Evolutionary conservation across 30 jellyfish, hydroid and myxozoan species (phyloP).

Genomic region (Morbakka virulenta): DNA sequence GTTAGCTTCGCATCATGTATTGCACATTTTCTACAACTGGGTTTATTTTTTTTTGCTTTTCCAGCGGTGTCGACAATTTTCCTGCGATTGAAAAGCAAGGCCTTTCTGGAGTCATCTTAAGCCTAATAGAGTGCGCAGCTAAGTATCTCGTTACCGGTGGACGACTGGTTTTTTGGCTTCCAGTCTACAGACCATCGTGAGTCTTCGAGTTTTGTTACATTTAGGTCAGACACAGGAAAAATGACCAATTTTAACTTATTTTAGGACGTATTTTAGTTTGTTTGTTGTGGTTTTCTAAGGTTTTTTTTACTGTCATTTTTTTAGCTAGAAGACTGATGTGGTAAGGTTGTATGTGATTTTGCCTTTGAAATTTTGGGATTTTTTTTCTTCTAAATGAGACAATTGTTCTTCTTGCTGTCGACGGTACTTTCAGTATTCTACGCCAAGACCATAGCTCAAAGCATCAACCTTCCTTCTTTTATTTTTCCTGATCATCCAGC

Average conservation of each 20-base stretch:
- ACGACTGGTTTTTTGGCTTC: conserved; percentile 87
- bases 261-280: neutral
- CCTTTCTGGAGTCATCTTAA: conserved; percentile 65
- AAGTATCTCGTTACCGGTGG: conserved; percentile 60
- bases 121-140: conserved; percentile 62
- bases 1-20: too few species aligned
- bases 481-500: too few species aligned
- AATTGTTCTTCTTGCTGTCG: too few species aligned
- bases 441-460: too few species aligned
- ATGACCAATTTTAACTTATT: neutral
- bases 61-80: conserved; percentile 43
- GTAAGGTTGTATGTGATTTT: neutral
- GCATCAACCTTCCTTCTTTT: too few species aligned
- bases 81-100: conserved; percentile 73
- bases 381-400: too few species aligned
- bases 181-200: conserved; percentile 85
- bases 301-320: neutral
- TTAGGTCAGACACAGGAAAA: too few species aligned
- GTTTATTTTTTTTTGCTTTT: neutral
- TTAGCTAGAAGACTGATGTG: neutral
- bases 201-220: too few species aligned
- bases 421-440: too few species aligned
- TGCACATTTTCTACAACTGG: too few species aligned
- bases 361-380: neutral
- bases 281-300: neutral